Evolutionary conservation across 2,113 vertebrate species (phyloP).

Genomic region (Ailuropoda melanoleuca): DNA sequence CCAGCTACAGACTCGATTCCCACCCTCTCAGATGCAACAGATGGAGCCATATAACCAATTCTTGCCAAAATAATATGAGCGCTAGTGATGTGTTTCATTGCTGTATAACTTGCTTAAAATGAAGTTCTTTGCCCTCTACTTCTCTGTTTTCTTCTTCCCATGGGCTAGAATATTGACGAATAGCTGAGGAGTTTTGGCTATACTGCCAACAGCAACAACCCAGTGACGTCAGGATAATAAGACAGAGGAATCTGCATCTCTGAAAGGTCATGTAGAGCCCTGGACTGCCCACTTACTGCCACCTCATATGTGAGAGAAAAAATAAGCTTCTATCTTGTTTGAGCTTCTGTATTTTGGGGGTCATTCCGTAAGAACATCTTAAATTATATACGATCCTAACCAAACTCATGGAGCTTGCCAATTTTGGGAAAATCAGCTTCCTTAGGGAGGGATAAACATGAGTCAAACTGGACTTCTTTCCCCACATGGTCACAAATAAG

Average conservation of each 20-base stretch:
- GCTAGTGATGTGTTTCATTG: neutral
- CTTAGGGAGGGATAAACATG: neutral
- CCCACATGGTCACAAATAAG: fast-evolving
- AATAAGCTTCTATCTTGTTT: neutral
- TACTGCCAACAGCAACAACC: fast-evolving
- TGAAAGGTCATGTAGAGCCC: fast-evolving
- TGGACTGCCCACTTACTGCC: neutral
- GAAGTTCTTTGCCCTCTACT: neutral
- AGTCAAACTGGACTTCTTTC: neutral
- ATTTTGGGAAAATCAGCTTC: neutral
- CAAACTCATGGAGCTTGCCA: neutral
- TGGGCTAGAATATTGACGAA: neutral
- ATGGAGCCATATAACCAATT: neutral
- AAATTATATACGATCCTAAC: neutral
- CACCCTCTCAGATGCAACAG: neutral
- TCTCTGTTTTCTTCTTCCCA: neutral
- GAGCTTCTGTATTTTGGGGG: neutral
- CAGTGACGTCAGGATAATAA: neutral
- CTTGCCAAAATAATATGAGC: neutral
- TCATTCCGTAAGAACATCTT: neutral
- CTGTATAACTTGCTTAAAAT: neutral
- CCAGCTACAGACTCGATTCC: neutral
- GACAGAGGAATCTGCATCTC: neutral
- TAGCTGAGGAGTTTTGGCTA: neutral
- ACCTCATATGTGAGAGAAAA: neutral